phyloP scores from a whole-genome alignment of 2,888 invertebrate genomes.

The Eupithecia dodoneata region DNA sequence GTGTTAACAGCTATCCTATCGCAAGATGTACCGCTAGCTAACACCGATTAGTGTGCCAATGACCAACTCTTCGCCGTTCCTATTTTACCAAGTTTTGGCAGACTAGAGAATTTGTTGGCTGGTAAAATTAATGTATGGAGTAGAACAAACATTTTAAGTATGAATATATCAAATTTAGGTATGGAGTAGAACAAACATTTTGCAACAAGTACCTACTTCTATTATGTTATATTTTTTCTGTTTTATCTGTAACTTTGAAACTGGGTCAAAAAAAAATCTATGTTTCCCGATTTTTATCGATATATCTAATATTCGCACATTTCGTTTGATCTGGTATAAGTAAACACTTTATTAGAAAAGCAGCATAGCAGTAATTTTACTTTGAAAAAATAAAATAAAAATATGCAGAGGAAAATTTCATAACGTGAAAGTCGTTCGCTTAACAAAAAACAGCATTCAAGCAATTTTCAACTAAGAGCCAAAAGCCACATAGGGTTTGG shows the following conservation, averaged over 20 bases:
- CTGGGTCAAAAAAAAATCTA: too few species aligned
- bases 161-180: too few species aligned
- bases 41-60: slow-evolving; percentile 51
- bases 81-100: neutral
- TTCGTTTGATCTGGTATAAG: too few species aligned
- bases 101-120: neutral
- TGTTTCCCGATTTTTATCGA: too few species aligned
- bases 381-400: too few species aligned
- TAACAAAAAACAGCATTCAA: neutral
- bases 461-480: neutral
- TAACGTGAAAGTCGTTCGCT: neutral
- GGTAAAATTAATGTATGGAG: neutral
- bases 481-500: neutral
- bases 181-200: too few species aligned
- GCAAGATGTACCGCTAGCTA: slow-evolving; percentile 57
- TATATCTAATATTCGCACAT: too few species aligned
- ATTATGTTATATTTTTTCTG: too few species aligned
- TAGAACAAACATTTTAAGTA: too few species aligned
- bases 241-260: too few species aligned
- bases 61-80: slow-evolving; percentile 36
- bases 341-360: neutral
- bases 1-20: slow-evolving; percentile 50
- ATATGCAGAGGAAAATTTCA: neutral
- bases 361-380: neutral
- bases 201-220: too few species aligned